A percentile compares a stretch with the other conserved stretches of the same genome.
These are phyloP conservation scores for Nebria salina DNA, from an alignment of 2,888 invertebrate species.

Conservation along the genomic window DNA sequence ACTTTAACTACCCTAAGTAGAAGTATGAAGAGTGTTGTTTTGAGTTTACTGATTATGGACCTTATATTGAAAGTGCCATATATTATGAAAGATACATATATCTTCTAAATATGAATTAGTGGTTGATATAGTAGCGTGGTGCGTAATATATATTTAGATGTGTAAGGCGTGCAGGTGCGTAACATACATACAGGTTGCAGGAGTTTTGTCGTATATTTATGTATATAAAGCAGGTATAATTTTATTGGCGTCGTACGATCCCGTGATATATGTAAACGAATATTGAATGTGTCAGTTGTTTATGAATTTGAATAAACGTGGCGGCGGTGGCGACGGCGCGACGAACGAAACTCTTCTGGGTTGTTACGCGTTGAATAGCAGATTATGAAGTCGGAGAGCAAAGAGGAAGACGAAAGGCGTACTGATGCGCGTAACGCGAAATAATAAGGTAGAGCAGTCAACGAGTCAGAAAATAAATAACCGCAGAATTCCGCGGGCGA, in stretches of 20 bases:
- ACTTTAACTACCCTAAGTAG: background rate
- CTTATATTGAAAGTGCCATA: background rate
- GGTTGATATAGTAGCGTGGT: background rate
- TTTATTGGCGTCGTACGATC: background rate
- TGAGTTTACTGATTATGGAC: background rate
- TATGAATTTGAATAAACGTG: conserved; percentile 17
- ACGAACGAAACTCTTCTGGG: background rate
- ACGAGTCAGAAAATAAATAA: conserved; percentile 41
- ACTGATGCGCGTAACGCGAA: conserved; percentile 24
- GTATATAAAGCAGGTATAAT: background rate
- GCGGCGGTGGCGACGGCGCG: background rate
- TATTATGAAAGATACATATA: background rate
- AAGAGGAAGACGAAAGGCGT: background rate
- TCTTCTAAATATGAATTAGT: background rate
- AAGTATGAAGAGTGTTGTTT: background rate
- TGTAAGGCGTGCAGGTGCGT: background rate
- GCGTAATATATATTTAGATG: background rate
- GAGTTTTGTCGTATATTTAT: background rate
- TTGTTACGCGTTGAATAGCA: conserved; percentile 7
- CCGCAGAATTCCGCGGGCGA: conserved; percentile 36
- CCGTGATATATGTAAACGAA: background rate
- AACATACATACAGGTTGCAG: background rate
- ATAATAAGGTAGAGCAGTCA: conserved; percentile 35
- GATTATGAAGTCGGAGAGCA: background rate
- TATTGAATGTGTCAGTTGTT: conserved; percentile 21